phyloP scores from a whole-genome alignment of 2,888 invertebrate genomes.

The Eudemis profundana region DNA sequence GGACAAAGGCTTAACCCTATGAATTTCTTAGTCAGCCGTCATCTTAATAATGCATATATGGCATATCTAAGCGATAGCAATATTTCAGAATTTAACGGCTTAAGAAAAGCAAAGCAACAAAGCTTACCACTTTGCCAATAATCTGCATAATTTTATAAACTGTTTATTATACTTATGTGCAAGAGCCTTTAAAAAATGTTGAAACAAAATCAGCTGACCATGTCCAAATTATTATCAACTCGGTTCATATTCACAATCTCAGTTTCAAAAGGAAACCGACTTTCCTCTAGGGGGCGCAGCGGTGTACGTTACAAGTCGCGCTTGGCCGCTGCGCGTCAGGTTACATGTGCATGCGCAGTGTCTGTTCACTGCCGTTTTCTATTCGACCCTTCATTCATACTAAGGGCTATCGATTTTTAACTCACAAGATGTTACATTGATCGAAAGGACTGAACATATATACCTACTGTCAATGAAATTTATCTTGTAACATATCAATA shows the following conservation, averaged over 20 bases:
- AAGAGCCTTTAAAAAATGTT: not conserved
- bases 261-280: slow-evolving; percentile 64
- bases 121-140: too few species aligned
- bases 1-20: not conserved
- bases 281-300: slow-evolving; percentile 58
- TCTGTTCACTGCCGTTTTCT: not conserved
- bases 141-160: not conserved
- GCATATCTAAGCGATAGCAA: too few species aligned
- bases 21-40: too few species aligned
- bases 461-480: too few species aligned
- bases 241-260: slow-evolving; percentile 1
- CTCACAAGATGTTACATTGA: too few species aligned
- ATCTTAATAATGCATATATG: too few species aligned
- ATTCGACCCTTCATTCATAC: slow-evolving; percentile 7
- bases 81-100: too few species aligned
- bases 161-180: too few species aligned
- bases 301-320: slow-evolving; percentile 68
- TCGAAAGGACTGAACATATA: too few species aligned
- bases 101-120: too few species aligned
- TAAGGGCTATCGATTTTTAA: too few species aligned
- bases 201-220: not conserved
- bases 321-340: slow-evolving; percentile 63
- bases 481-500: too few species aligned
- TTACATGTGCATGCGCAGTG: slow-evolving; percentile 57
- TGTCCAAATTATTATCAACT: slow-evolving; percentile 13